phyloP scores from a whole-genome alignment of 2,113 vertebrate species.

The Oxyura jamaicensis region DNA sequence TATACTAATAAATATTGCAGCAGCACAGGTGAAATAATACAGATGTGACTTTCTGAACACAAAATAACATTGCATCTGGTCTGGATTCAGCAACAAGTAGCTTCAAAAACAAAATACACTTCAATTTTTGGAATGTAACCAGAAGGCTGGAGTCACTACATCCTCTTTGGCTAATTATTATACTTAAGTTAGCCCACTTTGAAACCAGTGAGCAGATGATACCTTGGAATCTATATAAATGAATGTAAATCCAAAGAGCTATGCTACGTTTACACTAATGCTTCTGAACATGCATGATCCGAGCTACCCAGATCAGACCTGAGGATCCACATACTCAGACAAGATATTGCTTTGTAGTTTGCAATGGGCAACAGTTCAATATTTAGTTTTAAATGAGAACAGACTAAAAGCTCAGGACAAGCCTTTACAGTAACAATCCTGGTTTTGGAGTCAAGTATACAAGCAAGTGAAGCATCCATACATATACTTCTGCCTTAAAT shows the following conservation, averaged over 20 bases:
- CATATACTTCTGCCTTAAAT: neutral
- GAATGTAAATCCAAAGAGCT: neutral
- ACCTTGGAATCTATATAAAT: neutral
- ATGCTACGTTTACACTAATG: neutral
- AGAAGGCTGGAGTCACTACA: neutral
- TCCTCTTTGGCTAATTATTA: neutral
- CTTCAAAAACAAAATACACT: neutral
- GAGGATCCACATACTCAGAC: neutral
- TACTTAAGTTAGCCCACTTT: neutral
- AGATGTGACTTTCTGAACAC: neutral
- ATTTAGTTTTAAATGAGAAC: neutral
- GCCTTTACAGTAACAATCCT: fast-evolving
- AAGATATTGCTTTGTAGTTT: neutral
- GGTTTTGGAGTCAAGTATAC: neutral
- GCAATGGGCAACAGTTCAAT: neutral
- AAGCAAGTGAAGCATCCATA: neutral
- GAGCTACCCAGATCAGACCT: neutral
- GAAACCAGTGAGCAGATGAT: neutral
- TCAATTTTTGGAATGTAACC: neutral
- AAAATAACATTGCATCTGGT: neutral
- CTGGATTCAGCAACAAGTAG: neutral
- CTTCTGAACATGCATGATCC: neutral
- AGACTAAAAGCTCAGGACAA: neutral
- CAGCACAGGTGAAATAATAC: neutral
- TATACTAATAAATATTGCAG: neutral